These are phyloP conservation scores for Entomyzon cyanotis DNA, from an alignment of 2,113 vertebrate species.

Conservation along the genomic window DNA sequence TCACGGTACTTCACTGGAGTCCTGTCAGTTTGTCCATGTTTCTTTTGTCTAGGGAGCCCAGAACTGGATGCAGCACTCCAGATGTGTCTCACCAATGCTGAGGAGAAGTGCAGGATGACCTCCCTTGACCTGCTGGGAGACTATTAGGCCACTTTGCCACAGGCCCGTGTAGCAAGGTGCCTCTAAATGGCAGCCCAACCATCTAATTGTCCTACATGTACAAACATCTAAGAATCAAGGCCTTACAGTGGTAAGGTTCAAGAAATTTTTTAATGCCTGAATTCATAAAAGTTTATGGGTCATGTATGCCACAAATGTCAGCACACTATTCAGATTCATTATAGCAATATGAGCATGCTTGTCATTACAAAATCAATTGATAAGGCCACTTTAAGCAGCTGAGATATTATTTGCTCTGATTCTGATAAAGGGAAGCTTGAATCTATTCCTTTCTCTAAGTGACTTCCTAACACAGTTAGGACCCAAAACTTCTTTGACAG, in stretches of 20 bases:
- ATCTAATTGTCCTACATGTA: background rate
- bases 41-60: background rate
- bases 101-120: background rate
- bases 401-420: background rate
- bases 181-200: background rate
- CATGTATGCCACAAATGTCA: background rate
- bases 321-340: background rate
- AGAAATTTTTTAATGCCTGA: background rate
- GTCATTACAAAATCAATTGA: background rate
- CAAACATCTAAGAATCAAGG: background rate
- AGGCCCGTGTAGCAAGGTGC: background rate
- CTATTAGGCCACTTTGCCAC: background rate
- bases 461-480: background rate
- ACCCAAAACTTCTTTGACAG: background rate
- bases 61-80: background rate
- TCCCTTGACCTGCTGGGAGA: fast-evolving
- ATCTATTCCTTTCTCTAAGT: background rate
- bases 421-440: background rate
- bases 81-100: background rate
- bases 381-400: background rate
- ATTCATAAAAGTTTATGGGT: background rate
- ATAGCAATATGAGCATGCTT: background rate
- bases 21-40: background rate
- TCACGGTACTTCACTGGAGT: background rate
- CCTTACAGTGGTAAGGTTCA: background rate